Conservation (phyloP, 2,888 invertebrate genomes). For the Pollenia angustigena region DNA sequence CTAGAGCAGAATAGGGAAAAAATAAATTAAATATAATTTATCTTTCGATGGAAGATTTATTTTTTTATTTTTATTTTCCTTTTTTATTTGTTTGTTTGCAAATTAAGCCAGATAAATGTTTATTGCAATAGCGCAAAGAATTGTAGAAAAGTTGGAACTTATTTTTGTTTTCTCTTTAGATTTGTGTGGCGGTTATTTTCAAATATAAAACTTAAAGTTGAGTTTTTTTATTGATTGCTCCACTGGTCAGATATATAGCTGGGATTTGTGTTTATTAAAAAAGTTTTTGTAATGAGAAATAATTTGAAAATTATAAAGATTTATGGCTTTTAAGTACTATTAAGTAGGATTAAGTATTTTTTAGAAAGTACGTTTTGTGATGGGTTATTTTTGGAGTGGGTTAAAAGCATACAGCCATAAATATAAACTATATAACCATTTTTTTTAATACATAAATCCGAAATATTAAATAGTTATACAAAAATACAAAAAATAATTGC, state of each 20-base stretch:
- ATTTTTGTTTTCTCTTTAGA: neutral
- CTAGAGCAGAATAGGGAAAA: conserved; percentile 13
- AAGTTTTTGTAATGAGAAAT: conserved; percentile 35
- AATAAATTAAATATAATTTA: conserved; percentile 53
- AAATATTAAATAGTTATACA: too few relatives aligned
- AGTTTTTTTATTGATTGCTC: neutral
- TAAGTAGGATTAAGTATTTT: neutral
- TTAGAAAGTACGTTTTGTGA: too few relatives aligned
- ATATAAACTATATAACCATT: too few relatives aligned
- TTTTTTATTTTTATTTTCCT: neutral
- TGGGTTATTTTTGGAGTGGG: too few relatives aligned
- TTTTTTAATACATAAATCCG: too few relatives aligned
- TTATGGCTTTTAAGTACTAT: conserved; percentile 1
- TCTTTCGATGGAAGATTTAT: conserved; percentile 34
- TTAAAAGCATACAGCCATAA: too few relatives aligned
- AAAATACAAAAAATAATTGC: too few relatives aligned
- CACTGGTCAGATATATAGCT: neutral
- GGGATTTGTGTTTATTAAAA: conserved; percentile 18
- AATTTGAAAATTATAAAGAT: neutral
- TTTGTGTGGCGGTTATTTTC: conserved; percentile 20
- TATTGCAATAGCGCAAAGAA: conserved; percentile 34
- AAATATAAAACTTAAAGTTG: neutral
- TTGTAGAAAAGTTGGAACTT: conserved; percentile 12
- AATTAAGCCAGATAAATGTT: conserved; percentile 55
- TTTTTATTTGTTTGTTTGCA: conserved; percentile 46